Percentiles rank a stretch among this genome's conserved stretches.
These are phyloP conservation scores for Drosophila simulans DNA, from an alignment of 1,140 invertebrate species.

Conservation along the genomic window DNA sequence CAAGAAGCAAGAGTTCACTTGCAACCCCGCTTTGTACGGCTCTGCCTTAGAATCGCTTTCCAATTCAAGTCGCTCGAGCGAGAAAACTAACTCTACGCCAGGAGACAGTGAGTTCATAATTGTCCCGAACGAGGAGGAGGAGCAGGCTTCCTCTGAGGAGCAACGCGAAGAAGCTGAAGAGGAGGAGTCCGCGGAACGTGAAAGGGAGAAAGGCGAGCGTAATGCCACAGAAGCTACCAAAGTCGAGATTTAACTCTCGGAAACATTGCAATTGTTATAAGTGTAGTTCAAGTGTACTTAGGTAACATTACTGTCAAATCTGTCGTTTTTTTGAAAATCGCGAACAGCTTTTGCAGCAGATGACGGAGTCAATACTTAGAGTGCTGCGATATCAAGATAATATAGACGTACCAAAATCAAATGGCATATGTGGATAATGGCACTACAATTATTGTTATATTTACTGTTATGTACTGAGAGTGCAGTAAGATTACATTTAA, in stretches of 20 bases:
- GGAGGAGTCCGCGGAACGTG: conserved; percentile 4
- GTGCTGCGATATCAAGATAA: neutral
- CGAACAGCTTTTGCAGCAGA: neutral
- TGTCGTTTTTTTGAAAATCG: conserved; percentile 4
- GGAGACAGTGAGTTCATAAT: conserved; percentile 1
- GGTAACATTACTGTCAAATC: conserved; percentile 1
- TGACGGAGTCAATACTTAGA: neutral
- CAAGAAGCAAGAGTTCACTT: conserved; percentile 23
- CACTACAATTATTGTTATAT: neutral
- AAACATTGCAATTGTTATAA: conserved; percentile 40
- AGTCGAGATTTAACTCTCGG: conserved; percentile 3
- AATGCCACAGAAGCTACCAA: conserved; percentile 5
- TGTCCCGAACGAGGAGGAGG: neutral
- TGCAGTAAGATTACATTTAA: neutral
- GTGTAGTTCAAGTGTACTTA: conserved; percentile 17
- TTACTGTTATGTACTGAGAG: neutral
- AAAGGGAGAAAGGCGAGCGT: conserved; percentile 6
- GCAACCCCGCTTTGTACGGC: conserved; percentile 14
- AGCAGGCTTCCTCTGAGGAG: neutral
- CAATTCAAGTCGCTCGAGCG: neutral
- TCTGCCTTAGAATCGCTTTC: neutral
- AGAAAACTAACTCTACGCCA: neutral
- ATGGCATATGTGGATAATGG: conserved; percentile 2
- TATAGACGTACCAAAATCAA: conserved; percentile 1
- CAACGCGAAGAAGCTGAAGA: conserved; percentile 2